Conservation (phyloP, 1,140 invertebrate genomes). For the Trichoplusia ni region DNA sequence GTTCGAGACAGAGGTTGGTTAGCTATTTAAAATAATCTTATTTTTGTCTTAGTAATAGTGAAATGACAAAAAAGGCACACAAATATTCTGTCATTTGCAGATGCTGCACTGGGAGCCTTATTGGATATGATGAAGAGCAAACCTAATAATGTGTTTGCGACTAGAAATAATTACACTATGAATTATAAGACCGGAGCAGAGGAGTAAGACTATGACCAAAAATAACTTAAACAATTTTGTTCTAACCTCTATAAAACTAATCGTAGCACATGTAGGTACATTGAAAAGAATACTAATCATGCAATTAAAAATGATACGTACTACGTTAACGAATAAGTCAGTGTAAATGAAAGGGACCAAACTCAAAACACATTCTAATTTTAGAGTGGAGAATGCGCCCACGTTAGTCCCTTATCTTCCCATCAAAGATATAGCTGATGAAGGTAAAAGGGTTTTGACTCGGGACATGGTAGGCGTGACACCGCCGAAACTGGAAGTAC, state of each 20-base stretch:
- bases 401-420: constrained; percentile 54
- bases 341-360: no score
- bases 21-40: neutral
- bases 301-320: neutral
- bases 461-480: constrained; percentile 50
- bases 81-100: constrained; percentile 33
- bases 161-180: constrained; percentile 56
- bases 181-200: constrained; percentile 49
- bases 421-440: constrained; percentile 62
- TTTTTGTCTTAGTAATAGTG: neutral
- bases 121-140: constrained; percentile 57
- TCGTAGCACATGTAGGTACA: no score
- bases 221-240: no score
- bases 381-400: constrained; percentile 54
- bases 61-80: no score
- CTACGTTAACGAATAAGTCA: no score
- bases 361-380: no score
- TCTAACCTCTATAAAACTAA: no score
- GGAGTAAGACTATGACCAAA: constrained; percentile 62
- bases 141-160: constrained; percentile 46
- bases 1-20: constrained; percentile 59
- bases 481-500: constrained; percentile 48
- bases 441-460: constrained; percentile 51
- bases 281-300: no score
- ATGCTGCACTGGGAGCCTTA: constrained; percentile 49